Evolutionary conservation across 2,797 vertebrate species (phyloP), one percentile per base, ranked within the genome.

Genomic region (Eurystomus glaucurus): DNA sequence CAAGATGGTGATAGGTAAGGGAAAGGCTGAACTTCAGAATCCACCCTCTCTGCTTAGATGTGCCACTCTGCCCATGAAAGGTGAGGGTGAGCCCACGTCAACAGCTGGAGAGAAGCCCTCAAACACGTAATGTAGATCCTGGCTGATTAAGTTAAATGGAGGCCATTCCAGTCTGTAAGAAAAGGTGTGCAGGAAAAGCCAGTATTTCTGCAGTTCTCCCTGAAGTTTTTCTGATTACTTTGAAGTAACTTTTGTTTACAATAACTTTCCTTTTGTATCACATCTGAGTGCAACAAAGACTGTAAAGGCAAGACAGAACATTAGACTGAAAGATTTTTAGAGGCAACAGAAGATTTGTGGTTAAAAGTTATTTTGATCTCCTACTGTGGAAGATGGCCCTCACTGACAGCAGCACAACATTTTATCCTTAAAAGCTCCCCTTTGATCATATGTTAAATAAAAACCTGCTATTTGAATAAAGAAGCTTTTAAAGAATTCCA

Each of bases 331-430:
- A 76, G 26, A 43, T 19, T 82, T 90, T 72, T 39, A 78, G 43
- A 93, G 87, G 62, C 7, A 84, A 55, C 26, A 75, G 26, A 33
- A 61, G 41, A 71, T 39, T 15, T 31, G 17, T 46, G 61, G 54
- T 90, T 92, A 75, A 64, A 71, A 83, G n/a, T 79, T 86, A 86
- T 85, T 93, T 90, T 72, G 54, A 78, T 37, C 14, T 88, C 46
- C 29, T 85, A 2, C n/a, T 54, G 37, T 22, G 31, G 20, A 71
- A 91, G 31, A 57, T 50, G 45, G 10, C 19, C 25, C 25, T 52
- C 43, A 31, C 10, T n/a, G 51, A 83, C 37, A 9, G 23, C 43
- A 77, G 35, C 15, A 64, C 9, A 48, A 66, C 5, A 4, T 46
- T 68, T 90, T 70, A 10, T 22, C 81, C 25, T 88, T 78, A 84